phyloP scores from a whole-genome alignment of 92 coral and sea anemone species.

The Heliopora coerulea region DNA sequence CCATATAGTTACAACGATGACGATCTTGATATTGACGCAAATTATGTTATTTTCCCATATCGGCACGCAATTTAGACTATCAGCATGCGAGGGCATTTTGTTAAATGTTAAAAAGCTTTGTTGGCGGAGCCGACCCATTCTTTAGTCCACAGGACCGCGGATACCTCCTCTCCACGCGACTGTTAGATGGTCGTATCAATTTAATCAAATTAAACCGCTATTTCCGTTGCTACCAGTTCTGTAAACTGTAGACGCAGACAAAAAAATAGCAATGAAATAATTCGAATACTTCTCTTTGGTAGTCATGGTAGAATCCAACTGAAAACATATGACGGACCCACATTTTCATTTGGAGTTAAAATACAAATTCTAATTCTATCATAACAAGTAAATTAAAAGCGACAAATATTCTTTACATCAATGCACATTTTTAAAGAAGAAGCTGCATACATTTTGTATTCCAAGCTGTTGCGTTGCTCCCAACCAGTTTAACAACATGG shows the following conservation, averaged over 20 bases:
- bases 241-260: conserved; percentile 39
- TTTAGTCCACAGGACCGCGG: conserved; percentile 24
- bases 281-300: conserved; percentile 17
- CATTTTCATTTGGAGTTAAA: too few relatives aligned
- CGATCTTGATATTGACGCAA: too few relatives aligned
- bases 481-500: too few relatives aligned
- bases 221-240: conserved; percentile 33
- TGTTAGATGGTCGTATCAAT: conserved; percentile 22
- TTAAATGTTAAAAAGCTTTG: conserved; percentile 42
- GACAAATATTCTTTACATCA: too few relatives aligned
- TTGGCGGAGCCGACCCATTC: conserved; percentile 31
- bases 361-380: too few relatives aligned
- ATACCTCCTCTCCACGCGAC: conserved; percentile 21
- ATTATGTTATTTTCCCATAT: conserved; percentile 3
- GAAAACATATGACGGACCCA: background rate
- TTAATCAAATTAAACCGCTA: conserved; percentile 40
- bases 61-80: conserved; percentile 22
- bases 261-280: conserved; percentile 25
- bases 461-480: too few relatives aligned
- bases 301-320: background rate
- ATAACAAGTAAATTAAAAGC: too few relatives aligned
- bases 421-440: too few relatives aligned
- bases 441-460: too few relatives aligned
- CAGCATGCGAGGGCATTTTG: conserved; percentile 27
- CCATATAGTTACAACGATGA: too few relatives aligned